Evolutionary conservation across 1,140 invertebrate genomes (phyloP).

Genomic region (Ectropis grisescens): DNA sequence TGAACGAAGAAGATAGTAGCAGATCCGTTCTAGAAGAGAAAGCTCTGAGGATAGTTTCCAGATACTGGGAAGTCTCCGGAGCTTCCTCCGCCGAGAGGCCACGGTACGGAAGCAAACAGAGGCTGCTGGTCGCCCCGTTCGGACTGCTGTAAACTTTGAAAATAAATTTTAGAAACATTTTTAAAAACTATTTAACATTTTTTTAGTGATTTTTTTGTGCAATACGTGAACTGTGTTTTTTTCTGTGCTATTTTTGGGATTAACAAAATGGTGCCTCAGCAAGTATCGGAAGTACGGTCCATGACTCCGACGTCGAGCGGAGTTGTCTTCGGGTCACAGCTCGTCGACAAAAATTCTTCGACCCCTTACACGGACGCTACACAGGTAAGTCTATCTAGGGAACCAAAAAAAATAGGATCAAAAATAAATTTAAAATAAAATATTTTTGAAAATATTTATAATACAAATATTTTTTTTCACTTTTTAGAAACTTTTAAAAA

Average conservation of each 20-base stretch:
- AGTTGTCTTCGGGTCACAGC: constrained; percentile 84
- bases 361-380: constrained; percentile 97
- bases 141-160: constrained; percentile 40
- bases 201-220: constrained; percentile 48
- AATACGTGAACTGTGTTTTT: constrained; percentile 61
- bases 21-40: constrained; percentile 48
- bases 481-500: constrained; percentile 2
- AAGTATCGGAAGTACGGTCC: constrained; percentile 65
- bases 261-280: constrained; percentile 69
- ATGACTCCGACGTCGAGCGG: constrained; percentile 55
- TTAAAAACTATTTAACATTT: constrained; percentile 24
- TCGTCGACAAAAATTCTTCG: constrained; percentile 89
- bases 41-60: constrained; percentile 55
- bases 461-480: too few species aligned
- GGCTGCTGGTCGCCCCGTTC: constrained; percentile 26
- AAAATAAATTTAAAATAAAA: not conserved
- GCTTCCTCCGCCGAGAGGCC: constrained; percentile 44
- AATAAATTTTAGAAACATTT: constrained; percentile 11
- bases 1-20: constrained; percentile 44
- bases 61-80: constrained; percentile 57
- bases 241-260: constrained; percentile 35
- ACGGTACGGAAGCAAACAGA: constrained; percentile 28
- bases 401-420: constrained; percentile 6
- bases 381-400: constrained; percentile 77
- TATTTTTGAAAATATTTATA: too few species aligned